Evolutionary conservation across 2,888 invertebrate genomes (phyloP), one percentile per base, ranked within the genome.

Genomic region (Synergus itoensis): DNA sequence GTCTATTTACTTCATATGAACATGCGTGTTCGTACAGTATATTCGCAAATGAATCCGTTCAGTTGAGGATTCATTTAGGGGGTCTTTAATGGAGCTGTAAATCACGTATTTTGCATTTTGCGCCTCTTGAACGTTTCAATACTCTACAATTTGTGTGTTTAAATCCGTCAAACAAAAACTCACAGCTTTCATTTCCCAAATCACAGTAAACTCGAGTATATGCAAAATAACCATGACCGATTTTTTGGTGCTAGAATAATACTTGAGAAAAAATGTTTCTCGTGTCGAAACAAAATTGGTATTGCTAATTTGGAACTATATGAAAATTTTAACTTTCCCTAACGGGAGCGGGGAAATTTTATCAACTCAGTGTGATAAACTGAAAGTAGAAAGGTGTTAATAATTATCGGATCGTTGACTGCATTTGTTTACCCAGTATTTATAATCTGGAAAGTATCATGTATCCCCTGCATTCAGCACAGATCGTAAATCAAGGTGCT

Each of bases 1-100:
- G 81, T 84, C 83, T 84, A 84, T 84, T 85, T 83, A 82, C 77
- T 85, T 81, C 82, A 80, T 79, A 81, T 77, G 80, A 79, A 80
- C 76, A 48, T 77, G 69, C 78, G 73, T 21, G 28, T 62, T 48
- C 14, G 73, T 18, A 11, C 36, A 45, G 16, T 21, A 53, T n/a
- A 16, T 36, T n/a, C 36, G 16, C 36, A 53, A 73, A 53, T 73
- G 73, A 73, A 53, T 73, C 36, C 36, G 36, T 73, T 73, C 36
- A 40, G 53, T 73, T n/a, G 73, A 53, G 36, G 73, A 40, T 53
- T 73, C 45, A 28, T 48, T 73, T 73, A 40, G 48, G 36, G 65
- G 53, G 73, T 53, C 53, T 73, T 73, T 73, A 40, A 73, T 73
- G 36, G n/a, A n/a, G 18, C 53, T 36, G 73, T 11, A 53, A 40